Evolutionary conservation across 2,888 invertebrate genomes (phyloP).

Genomic region (Neria commutata): DNA sequence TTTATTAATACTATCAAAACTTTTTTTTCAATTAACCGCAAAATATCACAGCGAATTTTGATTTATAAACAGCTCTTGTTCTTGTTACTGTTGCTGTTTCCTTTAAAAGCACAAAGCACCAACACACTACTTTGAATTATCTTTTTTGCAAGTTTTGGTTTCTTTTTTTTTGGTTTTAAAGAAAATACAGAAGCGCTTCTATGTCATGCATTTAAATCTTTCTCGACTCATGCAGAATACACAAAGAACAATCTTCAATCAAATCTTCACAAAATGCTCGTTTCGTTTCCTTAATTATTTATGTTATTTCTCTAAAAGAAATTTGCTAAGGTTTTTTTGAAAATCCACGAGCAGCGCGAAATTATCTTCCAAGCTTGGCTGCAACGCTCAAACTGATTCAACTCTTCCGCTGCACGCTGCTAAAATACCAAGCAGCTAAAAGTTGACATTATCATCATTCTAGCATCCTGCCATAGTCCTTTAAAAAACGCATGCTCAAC

Average conservation of each 20-base stretch:
- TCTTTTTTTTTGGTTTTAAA: no score
- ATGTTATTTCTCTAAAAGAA: slow-evolving; percentile 6
- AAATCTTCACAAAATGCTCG: neutral
- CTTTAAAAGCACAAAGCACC: no score
- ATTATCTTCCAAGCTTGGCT: slow-evolving; percentile 55
- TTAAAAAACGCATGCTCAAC: neutral
- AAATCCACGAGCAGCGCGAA: slow-evolving; percentile 4
- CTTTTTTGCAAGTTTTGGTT: no score
- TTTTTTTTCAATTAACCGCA: neutral
- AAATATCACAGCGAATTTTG: slow-evolving; percentile 5
- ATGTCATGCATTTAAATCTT: no score
- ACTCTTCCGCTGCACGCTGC: slow-evolving; percentile 48
- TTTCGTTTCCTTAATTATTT: neutral
- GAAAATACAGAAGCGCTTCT: no score
- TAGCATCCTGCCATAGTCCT: slow-evolving; percentile 17
- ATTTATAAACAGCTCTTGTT: no score
- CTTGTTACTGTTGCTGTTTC: no score
- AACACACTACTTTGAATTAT: no score
- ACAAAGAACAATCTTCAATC: no score
- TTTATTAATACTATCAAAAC: neutral
- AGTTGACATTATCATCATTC: neutral
- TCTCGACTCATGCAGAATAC: no score
- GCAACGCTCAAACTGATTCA: slow-evolving; percentile 58
- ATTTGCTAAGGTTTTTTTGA: neutral
- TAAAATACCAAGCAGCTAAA: slow-evolving; percentile 49